Conservation (phyloP, 2,888 invertebrate species). For the Torymus aiolomorphi region DNA sequence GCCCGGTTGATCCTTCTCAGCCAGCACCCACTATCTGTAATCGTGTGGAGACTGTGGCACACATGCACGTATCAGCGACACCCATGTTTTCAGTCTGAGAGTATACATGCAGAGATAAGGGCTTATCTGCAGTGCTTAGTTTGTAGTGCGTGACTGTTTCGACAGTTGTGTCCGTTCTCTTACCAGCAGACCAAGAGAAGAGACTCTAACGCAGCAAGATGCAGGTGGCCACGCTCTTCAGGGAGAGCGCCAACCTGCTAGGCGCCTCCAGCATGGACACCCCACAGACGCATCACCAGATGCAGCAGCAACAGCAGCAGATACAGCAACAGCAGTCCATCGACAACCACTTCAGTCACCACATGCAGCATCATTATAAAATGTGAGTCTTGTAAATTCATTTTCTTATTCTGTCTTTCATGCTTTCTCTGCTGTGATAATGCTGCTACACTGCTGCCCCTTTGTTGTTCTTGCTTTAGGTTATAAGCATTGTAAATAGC, state of each 20-base stretch:
- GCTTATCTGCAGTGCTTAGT: not conserved
- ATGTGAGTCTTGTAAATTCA: conserved; percentile 67
- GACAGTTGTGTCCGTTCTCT: conserved; percentile 6
- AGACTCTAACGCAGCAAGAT: conserved; percentile 71
- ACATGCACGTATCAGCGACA: not conserved
- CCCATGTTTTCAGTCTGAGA: conserved; percentile 2
- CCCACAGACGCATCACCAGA: conserved; percentile 72
- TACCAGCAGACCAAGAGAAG: not conserved
- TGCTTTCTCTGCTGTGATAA: too few species aligned
- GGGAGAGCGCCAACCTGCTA: conserved; percentile 82
- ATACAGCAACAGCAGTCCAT: conserved; percentile 67
- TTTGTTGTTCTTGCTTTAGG: not conserved
- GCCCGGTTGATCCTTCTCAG: conserved; percentile 21
- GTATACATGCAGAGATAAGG: not conserved
- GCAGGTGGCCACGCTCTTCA: conserved; percentile 83
- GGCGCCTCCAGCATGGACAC: conserved; percentile 80
- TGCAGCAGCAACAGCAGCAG: conserved; percentile 66
- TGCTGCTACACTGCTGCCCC: not conserved
- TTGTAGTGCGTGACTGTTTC: conserved; percentile 14
- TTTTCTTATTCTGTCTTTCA: too few species aligned
- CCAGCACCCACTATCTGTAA: too few species aligned
- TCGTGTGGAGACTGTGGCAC: not conserved
- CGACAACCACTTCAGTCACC: conserved; percentile 72
- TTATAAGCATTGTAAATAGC: conserved; percentile 27
- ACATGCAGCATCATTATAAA: conserved; percentile 75